phyloP scores from a whole-genome alignment of 2,888 invertebrate genomes.

The Acrobasis repandana region DNA sequence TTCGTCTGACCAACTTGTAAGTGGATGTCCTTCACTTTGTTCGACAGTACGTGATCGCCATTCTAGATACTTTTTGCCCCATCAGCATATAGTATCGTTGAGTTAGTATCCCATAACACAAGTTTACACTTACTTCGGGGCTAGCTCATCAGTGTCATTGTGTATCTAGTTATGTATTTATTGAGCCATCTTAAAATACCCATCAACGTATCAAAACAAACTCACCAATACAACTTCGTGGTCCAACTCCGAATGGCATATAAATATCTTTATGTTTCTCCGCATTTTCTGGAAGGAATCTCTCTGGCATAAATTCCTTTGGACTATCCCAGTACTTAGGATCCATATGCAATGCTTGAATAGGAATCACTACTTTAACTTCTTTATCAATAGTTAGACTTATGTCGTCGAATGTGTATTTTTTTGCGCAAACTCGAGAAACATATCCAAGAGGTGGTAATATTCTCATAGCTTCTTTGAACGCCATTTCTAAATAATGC shows the following conservation, averaged over 20 bases:
- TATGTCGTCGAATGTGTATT: conserved; percentile 35
- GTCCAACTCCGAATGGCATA: conserved; percentile 40
- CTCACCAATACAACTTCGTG: conserved; percentile 40
- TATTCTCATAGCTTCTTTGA: conserved; percentile 30
- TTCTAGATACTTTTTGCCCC: no score
- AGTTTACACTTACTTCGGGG: no score
- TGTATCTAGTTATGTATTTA: no score
- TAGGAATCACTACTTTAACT: conserved; percentile 31
- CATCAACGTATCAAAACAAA: neutral
- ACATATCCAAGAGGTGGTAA: conserved; percentile 34
- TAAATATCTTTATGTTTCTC: conserved; percentile 28
- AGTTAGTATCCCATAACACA: no score
- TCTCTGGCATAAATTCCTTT: conserved; percentile 35
- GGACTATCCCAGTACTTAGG: conserved; percentile 36
- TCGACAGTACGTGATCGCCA: no score
- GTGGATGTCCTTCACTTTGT: no score
- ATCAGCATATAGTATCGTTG: no score
- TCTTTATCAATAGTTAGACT: conserved; percentile 33
- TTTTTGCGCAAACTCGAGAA: conserved; percentile 29
- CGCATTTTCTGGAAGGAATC: conserved; percentile 34
- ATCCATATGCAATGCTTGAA: conserved; percentile 37
- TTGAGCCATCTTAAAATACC: no score
- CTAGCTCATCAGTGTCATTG: no score
- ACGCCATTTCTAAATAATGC: conserved; percentile 42
- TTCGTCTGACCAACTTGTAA: no score